phyloP scores from a whole-genome alignment of 2,797 vertebrate species.

The Cryptoprocta ferox region DNA sequence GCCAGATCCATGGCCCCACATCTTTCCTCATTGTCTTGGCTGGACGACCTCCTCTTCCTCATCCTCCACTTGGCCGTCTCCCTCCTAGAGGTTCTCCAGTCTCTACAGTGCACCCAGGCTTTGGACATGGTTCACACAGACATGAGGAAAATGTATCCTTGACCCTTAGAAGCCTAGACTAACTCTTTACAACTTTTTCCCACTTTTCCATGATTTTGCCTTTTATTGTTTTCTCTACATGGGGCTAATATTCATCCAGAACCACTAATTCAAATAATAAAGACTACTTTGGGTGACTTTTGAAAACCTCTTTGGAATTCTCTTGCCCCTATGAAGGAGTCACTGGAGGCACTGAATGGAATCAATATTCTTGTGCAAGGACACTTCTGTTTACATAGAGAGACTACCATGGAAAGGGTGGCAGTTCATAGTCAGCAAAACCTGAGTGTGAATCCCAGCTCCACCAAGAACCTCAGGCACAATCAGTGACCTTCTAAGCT shows the following conservation, averaged over 20 bases:
- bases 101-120: not conserved
- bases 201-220: not conserved
- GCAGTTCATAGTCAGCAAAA: not conserved
- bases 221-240: not conserved
- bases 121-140: not conserved
- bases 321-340: not conserved
- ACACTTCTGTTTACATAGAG: not conserved
- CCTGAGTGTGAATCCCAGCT: not conserved
- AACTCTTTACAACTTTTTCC: not conserved
- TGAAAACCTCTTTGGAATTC: not conserved
- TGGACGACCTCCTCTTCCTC: not conserved
- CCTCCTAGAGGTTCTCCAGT: not conserved
- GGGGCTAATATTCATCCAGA: not conserved
- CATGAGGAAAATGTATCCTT: not conserved
- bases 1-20: not conserved
- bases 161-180: not conserved
- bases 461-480: not conserved
- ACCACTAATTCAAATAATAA: not conserved
- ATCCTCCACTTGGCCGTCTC: not conserved
- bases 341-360: not conserved
- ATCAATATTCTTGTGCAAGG: not conserved
- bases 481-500: not conserved
- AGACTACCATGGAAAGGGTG: not conserved
- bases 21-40: not conserved
- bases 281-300: not conserved